Base-by-base conservation (phyloP, 2,113 vertebrate genomes). In the Peucedramus taeniatus region DNA sequence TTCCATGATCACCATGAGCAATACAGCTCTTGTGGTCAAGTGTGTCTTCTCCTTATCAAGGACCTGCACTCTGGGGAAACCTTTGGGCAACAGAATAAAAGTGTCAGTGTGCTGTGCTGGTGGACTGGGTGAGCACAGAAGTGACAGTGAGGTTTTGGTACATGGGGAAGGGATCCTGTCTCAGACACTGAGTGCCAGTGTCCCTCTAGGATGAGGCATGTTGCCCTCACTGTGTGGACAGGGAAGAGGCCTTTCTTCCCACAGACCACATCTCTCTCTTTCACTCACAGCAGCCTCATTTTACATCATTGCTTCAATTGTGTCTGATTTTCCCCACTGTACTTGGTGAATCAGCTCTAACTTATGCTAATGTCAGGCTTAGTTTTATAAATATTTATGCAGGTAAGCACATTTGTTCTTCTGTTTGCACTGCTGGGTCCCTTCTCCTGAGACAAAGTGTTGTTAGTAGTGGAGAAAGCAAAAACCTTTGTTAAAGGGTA, bases 301-400 rank as follows among this genome's bases (percentile, higher is more conserved):
- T 11, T 15, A 35, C 3, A 1, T 51, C 23, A 15, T 26, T 88
- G 27, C n/a, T 37, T 65, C n/a, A 56, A 0, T 33, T 27, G 50
- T 9, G 44, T 84, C 8, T 45, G 54, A 75, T 83, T 70, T 93
- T 83, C 50, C 77, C 40, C n/a, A 24, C 42, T 80, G 19, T 72
- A 65, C 44, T 71, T 71, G 39, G 70, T 84, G 70, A 92, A 45
- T 72, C 83, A n/a, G n/a, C n/a, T 86, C 23, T 54, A 83, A 49
- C 81, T 92, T 80, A 60, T 90, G 75, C 50, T 79, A 94, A 90
- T 6, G 1, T 45, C 59, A 89, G 59, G 24, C 40, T 89, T 28
- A 61, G 37, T 76, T 97, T 88, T 81, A 76, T 70, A 86, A 95
- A 95, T 65, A 75, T 89, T 87, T 89, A 89, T 81, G 64, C 57